Evolutionary conservation across 2,797 vertebrate genomes (phyloP), one percentile per base, ranked within the genome.

Genomic region (Muscicapa comitata): DNA sequence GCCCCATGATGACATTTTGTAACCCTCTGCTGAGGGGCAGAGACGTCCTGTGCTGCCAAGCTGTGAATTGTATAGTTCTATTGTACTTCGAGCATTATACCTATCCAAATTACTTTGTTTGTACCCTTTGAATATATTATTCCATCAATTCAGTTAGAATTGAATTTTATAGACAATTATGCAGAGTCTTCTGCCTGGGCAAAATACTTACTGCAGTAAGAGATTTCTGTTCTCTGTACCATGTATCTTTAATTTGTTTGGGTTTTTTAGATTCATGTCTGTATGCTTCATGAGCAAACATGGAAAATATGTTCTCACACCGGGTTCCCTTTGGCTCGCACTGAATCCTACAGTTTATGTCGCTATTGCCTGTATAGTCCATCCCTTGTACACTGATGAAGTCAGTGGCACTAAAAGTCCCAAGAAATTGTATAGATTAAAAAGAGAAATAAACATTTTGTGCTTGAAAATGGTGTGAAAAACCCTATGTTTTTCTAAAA

Each of bases 371-470:
- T 99, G 97, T 97, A 97, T 96, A 96, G 97, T 93, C 95, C 96
- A 96, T 79, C 96, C 97, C 97, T 97, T 97, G 97, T 98, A 98
- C 95, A 96, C 96, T 98, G 98, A 98, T 95, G 94, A 96, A 97
- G 98, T 97, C 98, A 97, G 96, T 98, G 98, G 98, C 98, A 98
- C 97, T 98, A 98, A 97, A 97, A 93, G 95, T 97, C 98, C 98
- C 96, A 28, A 98, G 97, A 98, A 97, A 98, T 92, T 99, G 98
- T 99, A 98, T 80, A 98, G 98, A 97, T 98, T 97, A 97, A 98
- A 98, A 98, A 98, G 94, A 98, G 98, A 98, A 99, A 99, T 99
- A 99, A 99, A 99, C 98, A 98, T 98, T 99, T 99, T 99, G 98
- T 99, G 98, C 98, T 99, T 98, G 98, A 99, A 98, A 95, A 96